A percentile compares a stretch with the other conserved stretches of the same genome.
Conservation (phyloP, 1,140 invertebrate genomes). For the Atopsyche davidsoni region DNA sequence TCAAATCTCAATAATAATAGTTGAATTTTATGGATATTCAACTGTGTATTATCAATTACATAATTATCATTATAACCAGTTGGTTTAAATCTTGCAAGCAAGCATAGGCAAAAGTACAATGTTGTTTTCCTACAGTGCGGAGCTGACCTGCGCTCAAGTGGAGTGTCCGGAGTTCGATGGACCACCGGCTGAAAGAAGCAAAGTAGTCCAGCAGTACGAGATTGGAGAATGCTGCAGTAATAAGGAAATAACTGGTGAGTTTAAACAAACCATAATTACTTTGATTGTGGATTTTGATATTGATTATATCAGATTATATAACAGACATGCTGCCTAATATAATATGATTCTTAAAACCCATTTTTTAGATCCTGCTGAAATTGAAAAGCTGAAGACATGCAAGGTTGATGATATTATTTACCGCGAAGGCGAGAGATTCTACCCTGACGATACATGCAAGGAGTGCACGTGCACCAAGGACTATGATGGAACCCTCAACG, state of each 20-base stretch:
- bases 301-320: no score
- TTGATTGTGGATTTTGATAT: no score
- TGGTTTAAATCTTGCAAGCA: no score
- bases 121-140: no score
- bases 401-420: constrained; percentile 44
- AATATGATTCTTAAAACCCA: no score
- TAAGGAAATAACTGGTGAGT: constrained; percentile 28
- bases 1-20: no score
- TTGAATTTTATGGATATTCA: no score
- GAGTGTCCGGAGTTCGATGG: constrained; percentile 25
- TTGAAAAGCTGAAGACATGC: constrained; percentile 41
- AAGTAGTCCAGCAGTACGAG: constrained; percentile 20
- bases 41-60: no score
- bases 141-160: constrained; percentile 23
- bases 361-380: constrained; percentile 32
- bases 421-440: constrained; percentile 44
- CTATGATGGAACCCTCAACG: constrained; percentile 39
- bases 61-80: no score
- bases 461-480: constrained; percentile 44
- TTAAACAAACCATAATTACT: no score
- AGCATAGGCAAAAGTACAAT: no score
- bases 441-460: constrained; percentile 43
- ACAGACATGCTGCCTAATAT: no score
- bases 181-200: background rate
- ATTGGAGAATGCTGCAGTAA: constrained; percentile 23